These are phyloP conservation scores for Sipha flava DNA, from an alignment of 1,140 invertebrate genomes.

Conservation along the genomic window DNA sequence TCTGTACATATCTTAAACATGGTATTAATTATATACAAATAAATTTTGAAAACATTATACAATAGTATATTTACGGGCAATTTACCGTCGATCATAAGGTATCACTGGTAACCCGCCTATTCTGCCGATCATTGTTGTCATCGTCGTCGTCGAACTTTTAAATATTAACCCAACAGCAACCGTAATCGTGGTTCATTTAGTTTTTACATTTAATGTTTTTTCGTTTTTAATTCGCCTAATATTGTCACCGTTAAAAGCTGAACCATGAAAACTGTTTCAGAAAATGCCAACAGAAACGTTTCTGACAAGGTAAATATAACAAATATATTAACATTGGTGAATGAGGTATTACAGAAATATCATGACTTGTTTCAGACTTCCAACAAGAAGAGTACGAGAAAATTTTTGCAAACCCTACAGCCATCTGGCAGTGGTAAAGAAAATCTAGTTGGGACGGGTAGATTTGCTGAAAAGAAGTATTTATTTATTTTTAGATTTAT, in stretches of 20 bases:
- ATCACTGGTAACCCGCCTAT: too few relatives aligned
- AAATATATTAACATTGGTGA: neutral
- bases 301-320: neutral
- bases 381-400: conserved; percentile 29
- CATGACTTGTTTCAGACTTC: neutral
- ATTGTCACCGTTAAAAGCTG: neutral
- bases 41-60: too few relatives aligned
- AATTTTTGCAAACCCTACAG: conserved; percentile 37
- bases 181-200: neutral
- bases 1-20: too few relatives aligned
- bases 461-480: neutral
- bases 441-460: conserved; percentile 37
- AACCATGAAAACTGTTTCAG: neutral
- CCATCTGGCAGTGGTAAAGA: conserved; percentile 38
- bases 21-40: too few relatives aligned
- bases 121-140: too few relatives aligned
- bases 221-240: too few relatives aligned
- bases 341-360: neutral
- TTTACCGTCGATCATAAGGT: too few relatives aligned
- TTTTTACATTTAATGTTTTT: too few relatives aligned
- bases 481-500: neutral
- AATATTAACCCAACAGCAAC: too few relatives aligned
- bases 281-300: neutral
- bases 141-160: too few relatives aligned
- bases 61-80: too few relatives aligned